These are phyloP conservation scores for Pristionchus arcanus DNA, from an alignment of 2,888 invertebrate species.

Conservation along the genomic window DNA sequence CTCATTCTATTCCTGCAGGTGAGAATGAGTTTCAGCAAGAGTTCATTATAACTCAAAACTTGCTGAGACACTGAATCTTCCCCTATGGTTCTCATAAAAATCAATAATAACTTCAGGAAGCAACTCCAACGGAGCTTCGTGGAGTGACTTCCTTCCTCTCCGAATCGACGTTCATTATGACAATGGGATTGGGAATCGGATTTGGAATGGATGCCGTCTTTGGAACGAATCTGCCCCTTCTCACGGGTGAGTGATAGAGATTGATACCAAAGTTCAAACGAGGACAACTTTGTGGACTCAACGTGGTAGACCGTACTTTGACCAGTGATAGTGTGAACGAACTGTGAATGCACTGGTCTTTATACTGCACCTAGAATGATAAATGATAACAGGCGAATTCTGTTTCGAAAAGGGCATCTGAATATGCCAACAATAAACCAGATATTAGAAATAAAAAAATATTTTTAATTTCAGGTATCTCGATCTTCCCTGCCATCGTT, in stretches of 20 bases:
- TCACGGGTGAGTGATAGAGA: slow-evolving; percentile 49
- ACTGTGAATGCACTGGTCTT: too few species aligned
- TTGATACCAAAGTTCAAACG: background rate
- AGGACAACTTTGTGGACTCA: too few species aligned
- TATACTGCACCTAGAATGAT: too few species aligned
- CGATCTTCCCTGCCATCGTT: slow-evolving; percentile 64
- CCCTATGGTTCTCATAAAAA: background rate
- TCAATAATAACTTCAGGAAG: slow-evolving; percentile 59
- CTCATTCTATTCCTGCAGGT: slow-evolving; percentile 70
- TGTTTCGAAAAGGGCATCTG: too few species aligned
- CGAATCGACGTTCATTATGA: slow-evolving; percentile 65
- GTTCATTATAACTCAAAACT: background rate
- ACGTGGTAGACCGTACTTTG: background rate
- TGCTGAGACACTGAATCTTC: background rate
- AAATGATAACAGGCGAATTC: too few species aligned
- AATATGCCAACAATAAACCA: too few species aligned
- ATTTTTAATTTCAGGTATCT: slow-evolving; percentile 57
- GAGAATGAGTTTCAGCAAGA: background rate
- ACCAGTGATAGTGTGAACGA: background rate
- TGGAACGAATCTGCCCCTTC: slow-evolving; percentile 53
- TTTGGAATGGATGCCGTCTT: slow-evolving; percentile 65
- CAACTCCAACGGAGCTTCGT: slow-evolving; percentile 67
- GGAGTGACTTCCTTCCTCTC: slow-evolving; percentile 66
- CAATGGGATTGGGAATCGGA: slow-evolving; percentile 69
- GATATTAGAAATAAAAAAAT: too few species aligned